Conservation (phyloP, 2,113 vertebrate genomes). For the Mirounga angustirostris region DNA sequence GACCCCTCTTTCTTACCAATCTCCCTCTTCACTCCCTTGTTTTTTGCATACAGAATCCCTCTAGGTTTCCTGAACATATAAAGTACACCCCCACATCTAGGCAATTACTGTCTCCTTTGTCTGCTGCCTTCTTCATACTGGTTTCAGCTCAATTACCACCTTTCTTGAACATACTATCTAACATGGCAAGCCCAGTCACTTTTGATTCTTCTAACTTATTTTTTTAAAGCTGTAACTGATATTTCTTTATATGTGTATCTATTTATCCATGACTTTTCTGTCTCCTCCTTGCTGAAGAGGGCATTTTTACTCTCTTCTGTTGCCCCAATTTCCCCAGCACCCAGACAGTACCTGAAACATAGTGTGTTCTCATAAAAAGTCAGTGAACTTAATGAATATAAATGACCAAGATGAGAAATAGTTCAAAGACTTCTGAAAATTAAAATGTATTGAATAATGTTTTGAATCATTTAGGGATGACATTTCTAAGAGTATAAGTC, state of each 20-base stretch:
- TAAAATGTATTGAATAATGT: background rate
- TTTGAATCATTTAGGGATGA: background rate
- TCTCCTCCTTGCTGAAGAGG: background rate
- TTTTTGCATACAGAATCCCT: accelerated
- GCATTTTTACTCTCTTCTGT: background rate
- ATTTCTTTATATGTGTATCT: background rate
- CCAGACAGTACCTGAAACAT: background rate
- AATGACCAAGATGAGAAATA: background rate
- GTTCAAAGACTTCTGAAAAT: background rate
- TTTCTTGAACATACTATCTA: background rate
- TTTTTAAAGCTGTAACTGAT: background rate
- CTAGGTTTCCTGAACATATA: background rate
- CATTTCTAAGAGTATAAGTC: background rate
- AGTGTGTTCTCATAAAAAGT: background rate
- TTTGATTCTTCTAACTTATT: background rate
- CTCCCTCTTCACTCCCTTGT: background rate
- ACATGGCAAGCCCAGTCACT: background rate
- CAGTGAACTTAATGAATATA: background rate
- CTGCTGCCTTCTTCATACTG: background rate
- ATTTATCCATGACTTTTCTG: background rate
- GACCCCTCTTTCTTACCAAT: background rate
- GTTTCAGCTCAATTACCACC: background rate
- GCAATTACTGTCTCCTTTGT: accelerated
- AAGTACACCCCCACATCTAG: background rate
- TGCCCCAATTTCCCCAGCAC: background rate